phyloP scores from a whole-genome alignment of 35 echinoderm and acorn worm genomes.

The Anneissia japonica region DNA sequence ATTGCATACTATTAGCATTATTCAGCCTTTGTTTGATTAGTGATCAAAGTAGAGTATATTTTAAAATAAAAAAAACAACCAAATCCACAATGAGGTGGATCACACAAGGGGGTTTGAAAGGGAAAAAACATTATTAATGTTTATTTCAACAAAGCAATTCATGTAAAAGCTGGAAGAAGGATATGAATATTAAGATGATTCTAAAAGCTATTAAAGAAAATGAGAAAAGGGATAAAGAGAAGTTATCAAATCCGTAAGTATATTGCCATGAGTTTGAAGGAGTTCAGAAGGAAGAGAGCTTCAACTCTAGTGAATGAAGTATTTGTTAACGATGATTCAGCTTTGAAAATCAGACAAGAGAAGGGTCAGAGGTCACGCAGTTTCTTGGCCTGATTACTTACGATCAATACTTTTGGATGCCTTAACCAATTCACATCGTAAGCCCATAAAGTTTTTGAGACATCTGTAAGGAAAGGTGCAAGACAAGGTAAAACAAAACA shows the following conservation, averaged over 20 bases:
- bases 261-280: no score
- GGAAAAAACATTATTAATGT: no score
- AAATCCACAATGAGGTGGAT: no score
- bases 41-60: no score
- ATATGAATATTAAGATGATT: neutral
- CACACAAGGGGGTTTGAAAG: no score
- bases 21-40: no score
- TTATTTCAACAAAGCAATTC: no score
- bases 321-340: neutral
- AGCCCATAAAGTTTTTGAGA: neutral
- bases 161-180: neutral
- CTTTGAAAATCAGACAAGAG: neutral
- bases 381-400: constrained; percentile 1
- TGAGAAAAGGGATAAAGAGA: neutral
- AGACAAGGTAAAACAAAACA: neutral
- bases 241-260: neutral
- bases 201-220: neutral
- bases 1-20: no score
- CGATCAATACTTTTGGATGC: neutral
- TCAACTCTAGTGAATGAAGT: neutral
- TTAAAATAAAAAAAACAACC: no score
- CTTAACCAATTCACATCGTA: neutral
- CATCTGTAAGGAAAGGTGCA: neutral
- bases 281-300: neutral
- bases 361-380: neutral